These are phyloP conservation scores for Drosophila sordidula DNA, from an alignment of 2,888 invertebrate species.

Conservation along the genomic window DNA sequence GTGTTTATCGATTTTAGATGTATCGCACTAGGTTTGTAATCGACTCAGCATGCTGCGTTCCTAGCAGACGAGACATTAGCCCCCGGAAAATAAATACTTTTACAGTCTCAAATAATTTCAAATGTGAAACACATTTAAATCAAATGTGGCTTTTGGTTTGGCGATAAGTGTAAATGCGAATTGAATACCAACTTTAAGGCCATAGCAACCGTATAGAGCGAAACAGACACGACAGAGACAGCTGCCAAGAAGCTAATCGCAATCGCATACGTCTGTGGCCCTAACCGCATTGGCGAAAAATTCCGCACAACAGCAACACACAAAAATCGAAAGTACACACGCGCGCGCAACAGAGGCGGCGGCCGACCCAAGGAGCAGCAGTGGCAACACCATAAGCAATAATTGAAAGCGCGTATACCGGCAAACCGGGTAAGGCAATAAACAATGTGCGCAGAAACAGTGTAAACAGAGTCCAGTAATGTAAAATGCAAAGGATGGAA, in stretches of 20 bases:
- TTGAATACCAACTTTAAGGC: conserved; percentile 16
- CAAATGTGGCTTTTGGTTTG: conserved; percentile 30
- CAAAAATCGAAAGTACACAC: conserved; percentile 50
- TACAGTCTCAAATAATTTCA: conserved; percentile 30
- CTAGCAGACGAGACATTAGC: conserved; percentile 45
- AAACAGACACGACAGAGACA: conserved; percentile 9
- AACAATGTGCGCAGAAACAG: conserved; percentile 20
- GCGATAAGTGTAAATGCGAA: conserved; percentile 26
- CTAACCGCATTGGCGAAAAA: conserved; percentile 66
- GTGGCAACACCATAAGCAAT: conserved; percentile 9
- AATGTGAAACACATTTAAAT: conserved; percentile 47
- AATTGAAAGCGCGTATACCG: conserved; percentile 24
- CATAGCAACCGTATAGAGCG: conserved; percentile 3
- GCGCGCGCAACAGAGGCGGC: conserved; percentile 35
- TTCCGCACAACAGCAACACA: conserved; percentile 51
- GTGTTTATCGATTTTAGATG: conserved; percentile 24
- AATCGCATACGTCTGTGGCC: conserved; percentile 44
- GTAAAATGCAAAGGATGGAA: conserved; percentile 13
- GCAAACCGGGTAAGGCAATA: conserved; percentile 44
- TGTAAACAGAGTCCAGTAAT: conserved; percentile 27
- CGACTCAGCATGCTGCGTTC: conserved; percentile 60
- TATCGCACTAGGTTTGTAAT: conserved; percentile 38
- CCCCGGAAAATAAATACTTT: conserved; percentile 44
- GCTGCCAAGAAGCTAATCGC: conserved; percentile 28
- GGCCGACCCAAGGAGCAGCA: conserved; percentile 18